Evolutionary conservation across 2,797 vertebrate genomes (phyloP).

Genomic region (Lindbergichthys nudifrons): DNA sequence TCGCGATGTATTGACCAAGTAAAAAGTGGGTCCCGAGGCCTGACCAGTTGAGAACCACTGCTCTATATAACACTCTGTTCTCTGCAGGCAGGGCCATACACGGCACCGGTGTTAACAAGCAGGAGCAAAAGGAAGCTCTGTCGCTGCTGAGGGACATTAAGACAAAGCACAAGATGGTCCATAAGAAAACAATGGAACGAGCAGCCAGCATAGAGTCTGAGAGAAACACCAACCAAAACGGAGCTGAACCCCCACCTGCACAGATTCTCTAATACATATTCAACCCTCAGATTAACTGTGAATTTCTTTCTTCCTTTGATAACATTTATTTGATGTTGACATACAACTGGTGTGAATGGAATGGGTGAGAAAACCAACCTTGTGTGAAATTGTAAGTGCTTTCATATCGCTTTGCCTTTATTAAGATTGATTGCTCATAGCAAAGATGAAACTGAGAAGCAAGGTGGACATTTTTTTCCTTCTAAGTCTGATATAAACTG

Average conservation of each 20-base stretch:
- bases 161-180: constrained; percentile 70
- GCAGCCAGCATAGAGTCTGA: constrained; percentile 38
- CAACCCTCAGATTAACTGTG: not conserved
- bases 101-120: constrained; percentile 29
- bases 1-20: too few species aligned
- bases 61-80: constrained; percentile 3
- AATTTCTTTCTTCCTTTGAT: not conserved
- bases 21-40: too few species aligned
- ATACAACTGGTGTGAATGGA: not conserved
- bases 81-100: constrained; percentile 66
- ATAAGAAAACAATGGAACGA: constrained; percentile 62
- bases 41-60: too few species aligned
- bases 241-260: constrained; percentile 12
- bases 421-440: too few species aligned
- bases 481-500: too few species aligned
- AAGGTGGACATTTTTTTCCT: too few species aligned
- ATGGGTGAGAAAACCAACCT: not conserved
- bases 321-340: not conserved
- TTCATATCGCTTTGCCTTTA: too few species aligned
- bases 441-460: too few species aligned
- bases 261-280: not conserved
- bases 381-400: not conserved
- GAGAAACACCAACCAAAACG: not conserved
- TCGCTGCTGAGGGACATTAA: constrained; percentile 77
- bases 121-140: constrained; percentile 72